Conservation (phyloP, 2,113 vertebrate species). For the Leptosomus discolor region DNA sequence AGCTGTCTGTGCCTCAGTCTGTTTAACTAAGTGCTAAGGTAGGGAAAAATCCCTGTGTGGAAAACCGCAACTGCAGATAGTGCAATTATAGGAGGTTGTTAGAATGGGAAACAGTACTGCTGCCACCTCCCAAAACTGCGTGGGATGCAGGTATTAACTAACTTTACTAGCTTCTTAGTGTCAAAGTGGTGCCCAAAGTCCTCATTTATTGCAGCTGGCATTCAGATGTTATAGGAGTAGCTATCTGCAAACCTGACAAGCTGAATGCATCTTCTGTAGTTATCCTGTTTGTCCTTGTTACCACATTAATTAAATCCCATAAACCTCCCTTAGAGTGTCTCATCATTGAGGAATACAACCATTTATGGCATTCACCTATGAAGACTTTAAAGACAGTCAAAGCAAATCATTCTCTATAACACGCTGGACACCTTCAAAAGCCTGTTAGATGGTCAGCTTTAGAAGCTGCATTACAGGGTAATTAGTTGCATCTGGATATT, state of each 20-base stretch:
- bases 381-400: not conserved
- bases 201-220: not conserved
- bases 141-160: not conserved
- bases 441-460: not conserved
- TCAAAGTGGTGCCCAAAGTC: not conserved
- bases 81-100: not conserved
- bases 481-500: not conserved
- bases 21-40: not conserved
- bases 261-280: not conserved
- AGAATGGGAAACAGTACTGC: not conserved
- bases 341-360: not conserved
- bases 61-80: not conserved
- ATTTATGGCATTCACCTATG: not conserved
- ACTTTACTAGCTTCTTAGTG: not conserved
- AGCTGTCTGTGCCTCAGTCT: not conserved
- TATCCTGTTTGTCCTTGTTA: not conserved
- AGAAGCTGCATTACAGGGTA: not conserved
- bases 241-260: not conserved
- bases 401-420: not conserved
- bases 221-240: not conserved
- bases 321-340: not conserved
- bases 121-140: rapidly evolving
- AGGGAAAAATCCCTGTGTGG: not conserved
- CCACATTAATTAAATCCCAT: not conserved
- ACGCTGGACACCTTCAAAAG: not conserved